Conservation (phyloP, 1,140 invertebrate genomes). For the Rhizoglyphus robini region DNA sequence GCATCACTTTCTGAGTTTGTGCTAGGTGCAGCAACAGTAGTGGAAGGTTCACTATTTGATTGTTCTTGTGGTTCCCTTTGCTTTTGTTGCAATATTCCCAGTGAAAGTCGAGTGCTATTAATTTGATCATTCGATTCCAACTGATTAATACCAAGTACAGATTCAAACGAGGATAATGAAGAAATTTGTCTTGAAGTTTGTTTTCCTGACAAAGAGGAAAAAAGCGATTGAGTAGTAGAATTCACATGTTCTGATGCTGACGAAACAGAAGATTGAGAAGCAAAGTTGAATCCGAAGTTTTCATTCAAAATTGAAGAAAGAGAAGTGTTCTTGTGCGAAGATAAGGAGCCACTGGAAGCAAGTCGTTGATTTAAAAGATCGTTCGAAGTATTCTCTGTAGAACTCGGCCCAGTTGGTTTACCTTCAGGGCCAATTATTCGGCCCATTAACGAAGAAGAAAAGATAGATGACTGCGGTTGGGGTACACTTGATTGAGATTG, state of each 20-base stretch:
- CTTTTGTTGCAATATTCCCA: neutral
- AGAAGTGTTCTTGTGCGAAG: neutral
- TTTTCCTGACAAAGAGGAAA: too few species aligned
- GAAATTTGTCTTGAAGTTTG: neutral
- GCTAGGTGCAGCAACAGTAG: constrained; percentile 25
- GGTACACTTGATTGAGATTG: neutral
- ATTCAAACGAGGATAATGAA: neutral
- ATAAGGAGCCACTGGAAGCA: neutral
- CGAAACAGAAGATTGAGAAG: neutral
- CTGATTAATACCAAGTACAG: neutral
- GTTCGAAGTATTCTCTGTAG: neutral
- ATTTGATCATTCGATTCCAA: neutral
- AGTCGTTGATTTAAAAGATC: neutral
- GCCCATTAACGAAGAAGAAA: neutral
- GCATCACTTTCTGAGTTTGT: constrained; percentile 40
- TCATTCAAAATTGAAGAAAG: neutral
- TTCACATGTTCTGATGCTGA: neutral
- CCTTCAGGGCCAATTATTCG: neutral
- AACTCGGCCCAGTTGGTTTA: neutral
- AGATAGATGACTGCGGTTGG: neutral
- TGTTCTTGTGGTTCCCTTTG: neutral
- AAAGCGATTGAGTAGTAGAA: neutral
- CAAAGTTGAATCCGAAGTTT: neutral
- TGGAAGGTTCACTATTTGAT: neutral
- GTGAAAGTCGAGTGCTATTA: neutral